phyloP scores from a whole-genome alignment of 2,113 vertebrate genomes.

The Nicator chloris region DNA sequence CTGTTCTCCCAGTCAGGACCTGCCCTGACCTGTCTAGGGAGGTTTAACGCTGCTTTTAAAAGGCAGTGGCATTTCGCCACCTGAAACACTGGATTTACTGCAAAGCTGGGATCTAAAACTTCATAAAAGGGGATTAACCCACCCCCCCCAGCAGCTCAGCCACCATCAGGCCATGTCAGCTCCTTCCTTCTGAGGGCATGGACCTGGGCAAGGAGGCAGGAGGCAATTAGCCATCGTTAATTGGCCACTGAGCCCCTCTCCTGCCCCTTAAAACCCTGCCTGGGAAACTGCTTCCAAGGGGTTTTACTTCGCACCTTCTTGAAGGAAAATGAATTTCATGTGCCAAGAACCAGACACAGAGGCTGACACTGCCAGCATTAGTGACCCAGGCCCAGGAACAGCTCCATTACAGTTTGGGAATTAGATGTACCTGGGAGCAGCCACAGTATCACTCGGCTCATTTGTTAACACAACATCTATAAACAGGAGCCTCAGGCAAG shows the following conservation, averaged over 20 bases:
- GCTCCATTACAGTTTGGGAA: neutral
- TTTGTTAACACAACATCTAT: conserved; percentile 14
- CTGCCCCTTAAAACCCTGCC: neutral
- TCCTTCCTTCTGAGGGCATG: neutral
- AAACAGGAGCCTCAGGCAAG: neutral
- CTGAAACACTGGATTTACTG: neutral
- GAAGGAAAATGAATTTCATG: neutral
- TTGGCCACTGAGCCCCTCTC: neutral
- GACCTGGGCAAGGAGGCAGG: neutral
- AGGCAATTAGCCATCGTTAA: neutral
- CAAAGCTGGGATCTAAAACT: neutral
- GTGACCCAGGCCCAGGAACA: neutral
- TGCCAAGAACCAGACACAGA: neutral
- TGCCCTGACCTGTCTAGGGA: neutral
- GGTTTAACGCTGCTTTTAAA: neutral
- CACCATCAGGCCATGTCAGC: neutral
- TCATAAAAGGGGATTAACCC: neutral
- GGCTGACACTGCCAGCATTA: neutral
- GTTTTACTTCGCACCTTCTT: neutral
- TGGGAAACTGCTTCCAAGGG: neutral
- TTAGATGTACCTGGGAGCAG: neutral
- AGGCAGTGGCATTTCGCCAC: neutral
- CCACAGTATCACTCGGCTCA: neutral
- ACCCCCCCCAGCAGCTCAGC: neutral
- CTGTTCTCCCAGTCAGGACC: neutral